phyloP scores from a whole-genome alignment of 2,113 vertebrate genomes.

The Psittacara wagleri region DNA sequence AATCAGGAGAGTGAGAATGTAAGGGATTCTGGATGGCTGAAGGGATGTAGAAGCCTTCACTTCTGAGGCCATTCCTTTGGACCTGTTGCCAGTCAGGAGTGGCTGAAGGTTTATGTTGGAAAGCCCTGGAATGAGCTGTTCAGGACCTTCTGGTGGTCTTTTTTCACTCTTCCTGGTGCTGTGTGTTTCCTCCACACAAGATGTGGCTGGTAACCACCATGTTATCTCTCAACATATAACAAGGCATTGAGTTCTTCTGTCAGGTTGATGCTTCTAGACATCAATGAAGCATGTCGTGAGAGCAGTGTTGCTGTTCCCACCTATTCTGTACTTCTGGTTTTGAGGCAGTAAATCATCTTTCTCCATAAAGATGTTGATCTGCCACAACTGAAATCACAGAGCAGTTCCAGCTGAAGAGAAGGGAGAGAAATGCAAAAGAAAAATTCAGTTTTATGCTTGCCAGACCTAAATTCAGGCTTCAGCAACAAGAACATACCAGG shows the following conservation, averaged over 20 bases:
- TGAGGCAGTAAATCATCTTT: neutral
- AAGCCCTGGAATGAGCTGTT: neutral
- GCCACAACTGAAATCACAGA: neutral
- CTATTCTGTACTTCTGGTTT: neutral
- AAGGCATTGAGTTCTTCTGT: neutral
- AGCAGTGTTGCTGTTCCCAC: neutral
- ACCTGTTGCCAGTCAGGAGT: neutral
- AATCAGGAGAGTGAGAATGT: neutral
- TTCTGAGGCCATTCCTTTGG: neutral
- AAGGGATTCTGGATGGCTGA: neutral
- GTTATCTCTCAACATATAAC: rapidly evolving
- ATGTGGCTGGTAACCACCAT: neutral
- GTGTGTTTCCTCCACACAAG: neutral
- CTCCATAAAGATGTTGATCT: neutral
- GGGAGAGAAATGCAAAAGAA: neutral
- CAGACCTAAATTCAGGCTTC: neutral
- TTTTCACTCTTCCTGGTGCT: neutral
- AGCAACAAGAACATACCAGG: neutral
- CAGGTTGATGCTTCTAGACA: neutral
- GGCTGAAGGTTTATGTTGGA: neutral
- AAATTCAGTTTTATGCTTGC: neutral
- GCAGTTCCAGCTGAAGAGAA: neutral
- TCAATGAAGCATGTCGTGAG: rapidly evolving
- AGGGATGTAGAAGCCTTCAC: neutral
- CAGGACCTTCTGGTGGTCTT: neutral